Evolutionary conservation across 2,797 vertebrate species (phyloP), one percentile per base, ranked within the genome.

Genomic region (Sebastes ruberrimus): DNA sequence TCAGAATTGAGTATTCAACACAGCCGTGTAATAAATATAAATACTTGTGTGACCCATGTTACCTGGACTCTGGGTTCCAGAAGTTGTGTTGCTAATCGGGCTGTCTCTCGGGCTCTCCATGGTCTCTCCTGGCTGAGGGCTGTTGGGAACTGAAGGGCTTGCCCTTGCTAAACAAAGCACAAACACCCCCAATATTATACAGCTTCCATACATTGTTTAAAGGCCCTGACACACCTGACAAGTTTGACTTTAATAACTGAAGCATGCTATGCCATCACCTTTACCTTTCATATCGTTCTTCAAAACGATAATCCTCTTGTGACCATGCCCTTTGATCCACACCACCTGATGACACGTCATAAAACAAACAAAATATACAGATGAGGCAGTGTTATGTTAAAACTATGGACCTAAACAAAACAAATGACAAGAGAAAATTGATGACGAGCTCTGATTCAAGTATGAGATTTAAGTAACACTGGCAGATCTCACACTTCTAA

Each of bases 201-300:
- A 65, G 2, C 14, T 53, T 62, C 1, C 13, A n/a, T 13, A 46
- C 7, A 60, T 1, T 4, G 7, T 25, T 42, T 49, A 49, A 49
- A 49, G 7, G 18, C 46, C 46, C 46, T 4, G 2, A 20, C 42
- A 49, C 42, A 49, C 42, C 42, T 56, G 38, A n/a, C 7, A 10
- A 52, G 30, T 2, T 23, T 49, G 18, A 38, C 14, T 11, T 28
- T 18, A 66, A n/a, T 23, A 23, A 61, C 7, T 22, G 0, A 63
- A 74, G 61, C 1, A 7, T 4, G 0, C 9, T n/a, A 4, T 7
- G 14, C 2, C 9, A 0, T 62, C 63, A 52, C 1, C 2, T 93
- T 96, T 95, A 99, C 98, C 96, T 97, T 98, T 99, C 99, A 99
- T 99, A 93, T 99, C 97, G 78, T 99, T 99, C 94, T 99, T 99